phyloP scores from a whole-genome alignment of 23 tunicate species.

The Trididemnum clinides region DNA sequence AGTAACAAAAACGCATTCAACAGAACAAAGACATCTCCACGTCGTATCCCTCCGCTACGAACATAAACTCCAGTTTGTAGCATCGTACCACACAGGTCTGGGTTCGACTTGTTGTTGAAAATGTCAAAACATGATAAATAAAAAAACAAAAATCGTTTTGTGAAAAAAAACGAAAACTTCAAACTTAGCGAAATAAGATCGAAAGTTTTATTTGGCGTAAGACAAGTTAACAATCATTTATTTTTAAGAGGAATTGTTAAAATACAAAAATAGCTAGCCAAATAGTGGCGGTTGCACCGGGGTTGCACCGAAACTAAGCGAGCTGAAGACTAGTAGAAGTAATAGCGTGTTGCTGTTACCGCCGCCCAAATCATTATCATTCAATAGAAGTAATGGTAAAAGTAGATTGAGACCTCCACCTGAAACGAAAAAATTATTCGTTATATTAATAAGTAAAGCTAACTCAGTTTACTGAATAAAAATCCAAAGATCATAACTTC shows the following conservation, averaged over 20 bases:
- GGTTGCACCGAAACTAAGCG: too few species aligned
- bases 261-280: too few species aligned
- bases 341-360: neutral
- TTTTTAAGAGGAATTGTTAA: too few species aligned
- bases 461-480: neutral
- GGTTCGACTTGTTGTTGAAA: neutral
- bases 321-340: neutral
- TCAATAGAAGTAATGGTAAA: slow-evolving; percentile 4
- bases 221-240: too few species aligned
- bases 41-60: neutral
- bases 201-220: too few species aligned
- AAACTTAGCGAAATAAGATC: too few species aligned
- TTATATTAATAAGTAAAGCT: neutral
- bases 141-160: neutral
- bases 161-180: too few species aligned
- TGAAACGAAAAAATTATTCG: neutral
- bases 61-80: too few species aligned
- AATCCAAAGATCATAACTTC: neutral
- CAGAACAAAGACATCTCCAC: neutral
- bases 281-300: too few species aligned
- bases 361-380: neutral
- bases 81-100: neutral
- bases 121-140: neutral
- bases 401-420: neutral
- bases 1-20: neutral